Evolutionary conservation across 2,888 invertebrate species (phyloP), one percentile per base, ranked within the genome.

Genomic region (Brenthis hecate): DNA sequence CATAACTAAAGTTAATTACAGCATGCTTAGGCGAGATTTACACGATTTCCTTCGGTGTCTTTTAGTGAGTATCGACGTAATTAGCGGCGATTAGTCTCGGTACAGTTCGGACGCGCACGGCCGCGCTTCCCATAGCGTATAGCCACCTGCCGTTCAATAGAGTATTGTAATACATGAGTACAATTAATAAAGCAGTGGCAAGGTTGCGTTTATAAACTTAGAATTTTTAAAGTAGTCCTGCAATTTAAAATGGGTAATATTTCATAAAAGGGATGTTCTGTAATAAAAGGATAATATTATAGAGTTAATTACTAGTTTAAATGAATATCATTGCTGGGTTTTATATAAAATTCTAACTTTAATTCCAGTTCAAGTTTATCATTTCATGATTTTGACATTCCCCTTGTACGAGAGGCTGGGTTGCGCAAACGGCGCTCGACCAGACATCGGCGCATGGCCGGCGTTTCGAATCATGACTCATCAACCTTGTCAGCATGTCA

Each of bases 31-130:
- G 36, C 50, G 47, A 60, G 56, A 65, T 65, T 61, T 68, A 68
- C 54, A 61, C 32, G 65, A 68, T 71, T 65, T 65, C 61, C 48
- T 71, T 63, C 70, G 70, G 64, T 60, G 53, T 66, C 53, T 60
- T 56, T 70, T 68, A 64, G 56, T 72, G 62, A 60, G 78, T 79
- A 78, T 73, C 69, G 72, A 73, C 72, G 88, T 89, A 91, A 91
- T 92, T 91, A 92, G 91, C 83, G 78, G 80, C 89, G 88, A 92
- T 92, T 91, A 85, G 92, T 87, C 84, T 80, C 89, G 91, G 87
- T 83, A 84, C 80, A 80, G 79, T 79, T 79, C 81, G 84, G 92
- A 87, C 81, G 91, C 92, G 92, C 92, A 92, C 92, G 92, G 88
- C 85, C 87, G 91, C 82, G 83, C 91, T 92, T 92, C 91, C 91